Evolutionary conservation across 2,113 vertebrate species (phyloP).

Genomic region (Rhea americana): DNA sequence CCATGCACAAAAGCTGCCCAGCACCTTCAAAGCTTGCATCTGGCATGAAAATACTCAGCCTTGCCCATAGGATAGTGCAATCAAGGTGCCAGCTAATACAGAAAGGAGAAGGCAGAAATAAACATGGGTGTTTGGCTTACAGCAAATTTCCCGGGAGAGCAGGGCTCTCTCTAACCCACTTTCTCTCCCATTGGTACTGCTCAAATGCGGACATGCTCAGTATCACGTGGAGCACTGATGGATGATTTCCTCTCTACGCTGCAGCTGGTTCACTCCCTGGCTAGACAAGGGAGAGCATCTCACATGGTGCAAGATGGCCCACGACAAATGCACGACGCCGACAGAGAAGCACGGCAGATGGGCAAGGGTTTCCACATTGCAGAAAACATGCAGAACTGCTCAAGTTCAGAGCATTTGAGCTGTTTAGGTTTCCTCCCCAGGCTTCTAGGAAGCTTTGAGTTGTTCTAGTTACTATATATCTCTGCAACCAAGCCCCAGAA

Average conservation of each 20-base stretch:
- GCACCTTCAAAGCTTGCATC: neutral
- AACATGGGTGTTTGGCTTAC: too few species aligned
- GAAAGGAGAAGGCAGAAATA: neutral
- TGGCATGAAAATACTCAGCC: neutral
- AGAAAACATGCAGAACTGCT: fast-evolving
- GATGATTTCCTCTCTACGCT: neutral
- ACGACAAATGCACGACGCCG: neutral
- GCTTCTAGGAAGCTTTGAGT: neutral
- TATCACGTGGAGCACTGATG: fast-evolving
- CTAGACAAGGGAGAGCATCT: neutral
- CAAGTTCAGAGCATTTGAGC: neutral
- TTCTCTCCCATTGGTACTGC: neutral
- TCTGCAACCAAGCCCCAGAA: neutral
- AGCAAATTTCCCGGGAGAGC: neutral
- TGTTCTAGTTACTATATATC: neutral
- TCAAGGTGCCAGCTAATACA: neutral
- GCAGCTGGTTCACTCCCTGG: neutral
- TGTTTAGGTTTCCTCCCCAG: neutral
- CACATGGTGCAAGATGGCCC: neutral
- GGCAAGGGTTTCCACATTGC: constrained; percentile 9
- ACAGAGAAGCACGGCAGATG: constrained; percentile 1
- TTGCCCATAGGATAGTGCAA: neutral
- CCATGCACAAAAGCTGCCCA: neutral
- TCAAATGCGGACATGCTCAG: fast-evolving
- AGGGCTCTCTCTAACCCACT: neutral